phyloP scores from a whole-genome alignment of 2,888 invertebrate genomes.

The Trilocha varians region DNA sequence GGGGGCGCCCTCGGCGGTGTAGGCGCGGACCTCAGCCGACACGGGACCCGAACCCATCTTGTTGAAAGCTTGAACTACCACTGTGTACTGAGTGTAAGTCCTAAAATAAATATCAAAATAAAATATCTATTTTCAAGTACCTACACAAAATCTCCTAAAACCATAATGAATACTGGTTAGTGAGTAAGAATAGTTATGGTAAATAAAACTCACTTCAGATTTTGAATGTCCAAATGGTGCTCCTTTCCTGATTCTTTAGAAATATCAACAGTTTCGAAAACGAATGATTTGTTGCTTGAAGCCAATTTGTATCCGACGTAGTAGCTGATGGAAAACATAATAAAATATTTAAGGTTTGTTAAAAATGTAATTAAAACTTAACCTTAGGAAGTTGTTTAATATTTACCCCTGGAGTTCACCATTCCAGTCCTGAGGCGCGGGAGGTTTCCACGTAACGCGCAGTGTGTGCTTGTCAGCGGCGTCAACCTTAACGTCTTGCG shows the following conservation, averaged over 20 bases:
- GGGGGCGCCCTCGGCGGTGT: constrained; percentile 95
- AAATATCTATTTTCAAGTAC: not conserved
- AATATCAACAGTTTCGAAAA: constrained; percentile 93
- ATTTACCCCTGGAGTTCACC: constrained; percentile 82
- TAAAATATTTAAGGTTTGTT: not conserved
- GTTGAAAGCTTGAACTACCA: constrained; percentile 96
- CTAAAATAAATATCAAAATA: constrained; percentile 41
- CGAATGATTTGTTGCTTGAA: constrained; percentile 87
- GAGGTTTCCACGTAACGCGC: constrained; percentile 92
- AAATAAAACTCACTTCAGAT: constrained; percentile 75
- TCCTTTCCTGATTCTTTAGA: constrained; percentile 93
- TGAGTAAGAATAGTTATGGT: not conserved
- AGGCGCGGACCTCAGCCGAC: constrained; percentile 90
- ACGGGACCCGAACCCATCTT: constrained; percentile 94
- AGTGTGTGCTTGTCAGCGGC: constrained; percentile 90
- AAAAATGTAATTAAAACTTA: not conserved
- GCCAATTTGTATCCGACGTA: constrained; percentile 92
- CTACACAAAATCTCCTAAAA: too few species aligned
- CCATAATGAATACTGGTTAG: too few species aligned
- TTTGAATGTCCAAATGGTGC: constrained; percentile 86
- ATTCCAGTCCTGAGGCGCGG: constrained; percentile 91
- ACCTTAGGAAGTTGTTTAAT: too few species aligned
- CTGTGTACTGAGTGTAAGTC: constrained; percentile 96
- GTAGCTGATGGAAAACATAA: constrained; percentile 75
- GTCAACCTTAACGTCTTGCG: constrained; percentile 88